Evolutionary conservation across 2,888 invertebrate species (phyloP).

Genomic region (Heliconius hortense): DNA sequence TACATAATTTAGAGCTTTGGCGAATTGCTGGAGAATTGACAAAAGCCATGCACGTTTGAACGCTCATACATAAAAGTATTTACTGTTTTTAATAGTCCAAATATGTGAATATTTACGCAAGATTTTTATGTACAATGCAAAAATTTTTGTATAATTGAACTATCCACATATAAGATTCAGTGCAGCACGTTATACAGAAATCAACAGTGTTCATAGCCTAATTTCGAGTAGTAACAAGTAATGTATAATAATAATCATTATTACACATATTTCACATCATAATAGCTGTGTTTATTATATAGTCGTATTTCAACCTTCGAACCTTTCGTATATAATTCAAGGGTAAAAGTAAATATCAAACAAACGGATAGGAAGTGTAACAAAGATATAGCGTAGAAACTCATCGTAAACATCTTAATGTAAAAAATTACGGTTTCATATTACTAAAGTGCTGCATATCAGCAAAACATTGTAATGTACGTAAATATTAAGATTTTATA

Average conservation of each 20-base stretch:
- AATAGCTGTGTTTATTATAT: no score
- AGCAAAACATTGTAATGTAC: background rate
- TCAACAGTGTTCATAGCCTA: background rate
- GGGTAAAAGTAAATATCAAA: background rate
- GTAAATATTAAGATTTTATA: background rate
- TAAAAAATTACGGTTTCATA: slow-evolving; percentile 22
- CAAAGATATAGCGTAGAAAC: slow-evolving; percentile 9
- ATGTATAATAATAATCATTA: no score
- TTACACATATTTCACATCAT: no score
- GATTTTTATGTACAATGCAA: background rate
- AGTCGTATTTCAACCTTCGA: background rate
- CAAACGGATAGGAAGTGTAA: background rate
- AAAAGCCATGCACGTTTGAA: slow-evolving; percentile 1
- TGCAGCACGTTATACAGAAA: background rate
- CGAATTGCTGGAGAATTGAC: background rate
- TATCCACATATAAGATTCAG: background rate
- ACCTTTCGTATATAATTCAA: background rate
- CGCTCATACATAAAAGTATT: background rate
- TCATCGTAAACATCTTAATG: slow-evolving; percentile 30
- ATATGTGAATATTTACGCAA: background rate
- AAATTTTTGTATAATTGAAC: background rate
- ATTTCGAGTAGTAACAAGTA: background rate
- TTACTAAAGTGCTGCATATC: slow-evolving; percentile 7
- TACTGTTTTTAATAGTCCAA: background rate
- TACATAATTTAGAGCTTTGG: background rate